A percentile compares a stretch with the other conserved stretches of the same genome.
Conservation (phyloP, 2,888 invertebrate genomes). For the Andrena bicolor region DNA sequence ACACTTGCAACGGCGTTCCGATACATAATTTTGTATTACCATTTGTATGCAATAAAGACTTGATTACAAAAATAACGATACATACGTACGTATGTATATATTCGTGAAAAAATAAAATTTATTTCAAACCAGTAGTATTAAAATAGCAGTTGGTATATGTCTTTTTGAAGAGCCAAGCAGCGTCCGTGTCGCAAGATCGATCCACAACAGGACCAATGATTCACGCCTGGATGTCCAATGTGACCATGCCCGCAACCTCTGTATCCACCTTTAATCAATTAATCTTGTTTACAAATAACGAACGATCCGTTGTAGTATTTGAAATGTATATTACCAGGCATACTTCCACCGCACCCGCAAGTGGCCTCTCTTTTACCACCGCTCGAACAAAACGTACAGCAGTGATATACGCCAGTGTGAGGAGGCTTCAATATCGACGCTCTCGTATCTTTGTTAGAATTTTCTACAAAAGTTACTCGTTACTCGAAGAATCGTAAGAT, state of each 20-base stretch:
- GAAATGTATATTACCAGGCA: conserved; percentile 87
- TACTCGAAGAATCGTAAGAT: neutral
- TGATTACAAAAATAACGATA: conserved; percentile 22
- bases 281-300: conserved; percentile 9
- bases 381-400: conserved; percentile 93
- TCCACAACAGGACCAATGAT: conserved; percentile 95
- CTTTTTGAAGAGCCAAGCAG: conserved; percentile 74
- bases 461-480: conserved; percentile 42
- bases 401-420: conserved; percentile 91
- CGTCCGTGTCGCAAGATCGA: conserved; percentile 77
- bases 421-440: conserved; percentile 71
- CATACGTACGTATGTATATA: conserved; percentile 2
- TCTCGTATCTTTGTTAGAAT: conserved; percentile 50
- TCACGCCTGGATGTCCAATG: conserved; percentile 91
- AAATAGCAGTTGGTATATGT: conserved; percentile 73
- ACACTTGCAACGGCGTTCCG: neutral
- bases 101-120: conserved; percentile 45
- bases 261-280: conserved; percentile 81
- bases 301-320: neutral
- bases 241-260: conserved; percentile 93
- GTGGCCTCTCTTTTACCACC: conserved; percentile 89
- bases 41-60: conserved; percentile 34
- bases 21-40: conserved; percentile 24
- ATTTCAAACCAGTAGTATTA: conserved; percentile 57
- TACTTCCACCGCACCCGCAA: conserved; percentile 91